A percentile compares a stretch with the other conserved stretches of the same genome.
These are phyloP conservation scores for Darevskia nairensis DNA, from an alignment of 2,797 vertebrate species.

Conservation along the genomic window DNA sequence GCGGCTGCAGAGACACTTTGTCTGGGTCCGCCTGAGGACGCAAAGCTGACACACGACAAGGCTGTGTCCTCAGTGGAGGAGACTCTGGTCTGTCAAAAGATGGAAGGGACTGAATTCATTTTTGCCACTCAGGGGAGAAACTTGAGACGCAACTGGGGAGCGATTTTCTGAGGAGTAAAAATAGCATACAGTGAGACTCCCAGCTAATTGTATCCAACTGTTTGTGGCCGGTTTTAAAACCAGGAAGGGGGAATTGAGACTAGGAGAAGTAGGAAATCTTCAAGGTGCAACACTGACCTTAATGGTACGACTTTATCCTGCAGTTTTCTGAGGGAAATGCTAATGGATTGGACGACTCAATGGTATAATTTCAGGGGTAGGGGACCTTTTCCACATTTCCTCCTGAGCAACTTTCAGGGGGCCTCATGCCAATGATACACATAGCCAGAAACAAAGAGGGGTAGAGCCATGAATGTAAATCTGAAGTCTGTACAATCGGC, in stretches of 20 bases:
- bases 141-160: constrained; percentile 52
- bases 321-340: not conserved
- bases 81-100: constrained; percentile 5
- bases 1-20: constrained; percentile 46
- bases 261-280: not conserved
- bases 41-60: constrained; percentile 20
- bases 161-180: constrained; percentile 55
- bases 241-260: constrained; percentile 19
- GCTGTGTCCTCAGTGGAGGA: constrained; percentile 30
- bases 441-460: no score
- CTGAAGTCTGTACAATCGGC: no score
- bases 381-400: no score
- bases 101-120: constrained; percentile 13
- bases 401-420: no score
- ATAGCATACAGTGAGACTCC: constrained; percentile 16
- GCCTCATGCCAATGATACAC: no score
- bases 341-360: not conserved
- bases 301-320: constrained; percentile 24
- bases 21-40: constrained; percentile 45
- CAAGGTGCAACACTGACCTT: not conserved
- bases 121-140: constrained; percentile 57
- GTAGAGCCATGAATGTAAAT: no score
- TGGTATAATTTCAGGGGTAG: no score
- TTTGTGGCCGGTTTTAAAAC: not conserved
- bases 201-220: constrained; percentile 8